A percentile compares a stretch with the other conserved stretches of the same genome.
These are phyloP conservation scores for Caretta caretta DNA, from an alignment of 2,113 vertebrate species.

Conservation along the genomic window DNA sequence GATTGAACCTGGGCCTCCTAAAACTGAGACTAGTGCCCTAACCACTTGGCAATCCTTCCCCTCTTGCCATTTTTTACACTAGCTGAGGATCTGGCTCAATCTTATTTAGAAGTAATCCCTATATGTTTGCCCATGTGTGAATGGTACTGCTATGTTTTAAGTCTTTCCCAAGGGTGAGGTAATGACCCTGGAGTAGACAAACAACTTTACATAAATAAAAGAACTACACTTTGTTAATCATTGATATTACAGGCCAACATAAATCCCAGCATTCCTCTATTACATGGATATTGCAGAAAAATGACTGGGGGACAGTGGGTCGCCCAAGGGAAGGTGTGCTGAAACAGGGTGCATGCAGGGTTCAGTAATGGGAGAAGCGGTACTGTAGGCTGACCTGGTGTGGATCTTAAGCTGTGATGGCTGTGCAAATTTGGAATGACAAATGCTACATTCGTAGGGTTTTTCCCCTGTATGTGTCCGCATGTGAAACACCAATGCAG, in stretches of 20 bases:
- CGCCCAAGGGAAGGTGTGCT: background rate
- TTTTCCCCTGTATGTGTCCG: constrained; percentile 76
- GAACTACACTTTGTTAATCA: background rate
- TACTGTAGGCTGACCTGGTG: constrained; percentile 63
- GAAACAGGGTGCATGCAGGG: background rate
- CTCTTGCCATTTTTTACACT: background rate
- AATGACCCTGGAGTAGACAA: background rate
- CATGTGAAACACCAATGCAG: constrained; percentile 76
- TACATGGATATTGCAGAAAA: background rate
- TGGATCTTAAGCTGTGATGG: constrained; percentile 79
- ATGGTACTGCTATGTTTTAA: background rate
- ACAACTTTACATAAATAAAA: background rate
- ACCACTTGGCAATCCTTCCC: background rate
- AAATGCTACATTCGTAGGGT: constrained; percentile 68
- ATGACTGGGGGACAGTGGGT: background rate
- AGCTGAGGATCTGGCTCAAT: background rate
- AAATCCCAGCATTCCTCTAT: accelerated
- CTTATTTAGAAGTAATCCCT: background rate
- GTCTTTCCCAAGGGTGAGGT: accelerated
- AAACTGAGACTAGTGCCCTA: background rate
- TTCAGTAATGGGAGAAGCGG: accelerated
- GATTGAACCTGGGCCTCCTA: background rate
- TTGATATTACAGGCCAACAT: background rate
- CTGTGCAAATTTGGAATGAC: constrained; percentile 71
- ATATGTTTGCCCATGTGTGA: background rate